Conservation (phyloP, 1,140 invertebrate species). For the Drosophila melanica region DNA sequence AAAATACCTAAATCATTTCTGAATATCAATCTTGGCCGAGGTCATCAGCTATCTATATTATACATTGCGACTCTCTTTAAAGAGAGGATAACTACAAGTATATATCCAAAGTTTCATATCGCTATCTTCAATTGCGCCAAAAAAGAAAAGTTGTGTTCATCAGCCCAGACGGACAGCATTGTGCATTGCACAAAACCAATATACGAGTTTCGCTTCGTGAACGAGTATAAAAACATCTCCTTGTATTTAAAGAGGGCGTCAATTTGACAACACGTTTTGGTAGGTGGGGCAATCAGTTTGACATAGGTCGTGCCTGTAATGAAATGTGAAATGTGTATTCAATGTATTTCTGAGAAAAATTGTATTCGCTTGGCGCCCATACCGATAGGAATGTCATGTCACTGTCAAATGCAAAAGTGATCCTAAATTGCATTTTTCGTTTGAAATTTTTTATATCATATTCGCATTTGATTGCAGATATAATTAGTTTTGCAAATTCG, state of each 20-base stretch:
- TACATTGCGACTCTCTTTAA: too few relatives aligned
- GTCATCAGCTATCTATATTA: too few relatives aligned
- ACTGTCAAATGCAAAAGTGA: slow-evolving; percentile 35
- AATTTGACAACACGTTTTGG: slow-evolving; percentile 1
- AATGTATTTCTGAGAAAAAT: slow-evolving; percentile 23
- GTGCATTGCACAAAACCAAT: too few relatives aligned
- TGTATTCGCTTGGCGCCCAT: background rate
- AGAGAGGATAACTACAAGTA: too few relatives aligned
- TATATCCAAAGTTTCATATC: too few relatives aligned
- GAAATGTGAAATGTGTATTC: background rate
- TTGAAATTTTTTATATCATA: slow-evolving; percentile 9
- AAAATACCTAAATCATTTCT: too few relatives aligned
- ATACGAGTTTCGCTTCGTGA: too few relatives aligned
- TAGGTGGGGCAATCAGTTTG: background rate
- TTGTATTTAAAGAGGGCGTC: background rate
- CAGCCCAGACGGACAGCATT: too few relatives aligned
- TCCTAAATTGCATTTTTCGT: slow-evolving; percentile 9
- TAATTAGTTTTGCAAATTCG: background rate
- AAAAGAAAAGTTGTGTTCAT: too few relatives aligned
- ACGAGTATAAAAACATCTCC: too few relatives aligned
- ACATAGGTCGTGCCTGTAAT: slow-evolving; percentile 11
- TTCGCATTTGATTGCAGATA: slow-evolving; percentile 22
- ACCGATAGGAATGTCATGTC: slow-evolving; percentile 33
- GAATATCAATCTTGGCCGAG: too few relatives aligned
- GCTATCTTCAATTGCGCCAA: too few relatives aligned